Base-by-base conservation (phyloP, 2,113 vertebrate genomes). In the Reinhardtius hippoglossoides region DNA sequence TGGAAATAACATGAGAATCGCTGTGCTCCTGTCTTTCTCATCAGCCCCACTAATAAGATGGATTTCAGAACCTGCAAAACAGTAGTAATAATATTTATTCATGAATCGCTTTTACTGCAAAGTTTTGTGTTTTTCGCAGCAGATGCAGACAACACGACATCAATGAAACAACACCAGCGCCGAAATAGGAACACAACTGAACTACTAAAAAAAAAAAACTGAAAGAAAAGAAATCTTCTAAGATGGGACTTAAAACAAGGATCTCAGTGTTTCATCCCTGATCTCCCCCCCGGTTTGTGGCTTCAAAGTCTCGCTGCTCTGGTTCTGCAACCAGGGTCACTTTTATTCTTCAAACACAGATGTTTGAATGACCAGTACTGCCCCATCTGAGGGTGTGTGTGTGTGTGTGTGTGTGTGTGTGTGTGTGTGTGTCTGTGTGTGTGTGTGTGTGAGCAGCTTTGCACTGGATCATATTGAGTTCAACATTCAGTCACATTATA, bases 351-450 rank as follows among this genome's bases (percentile, higher is more conserved):
- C 61, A 58, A 64, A 68, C 64, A 57, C 7, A 54, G 61, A 69
- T 74, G 69, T 52, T 52, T 42, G 21, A 82, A 71, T 75, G 74
- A 69, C 81, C 81, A 66, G 50, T 61, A 63, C 72, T 68, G 21
- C 26, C 27, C 24, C 68, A 35, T 79, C 37, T 35, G 42, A 82
- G 18, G 69, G 37, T 21, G 50, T 60, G 31, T 27, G 74, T 50
- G 14, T 26, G 66, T 13, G 44, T 46, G 44, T 46, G 13, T 13
- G 44, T 46, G 44, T 46, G 13, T 44, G 1, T 46, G 44, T 46
- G 44, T 16, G 44, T 16, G 44, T 15, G 44, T 18, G 46, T 18
- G 5, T 6, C 16, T 48, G 46, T 1, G 46, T 18, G 46, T 18
- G 46, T 18, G 46, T 18, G 44, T 16, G 57, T 9, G 46, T 20